Evolutionary conservation across 2,888 invertebrate genomes (phyloP).

Genomic region (Drosophila limbata): DNA sequence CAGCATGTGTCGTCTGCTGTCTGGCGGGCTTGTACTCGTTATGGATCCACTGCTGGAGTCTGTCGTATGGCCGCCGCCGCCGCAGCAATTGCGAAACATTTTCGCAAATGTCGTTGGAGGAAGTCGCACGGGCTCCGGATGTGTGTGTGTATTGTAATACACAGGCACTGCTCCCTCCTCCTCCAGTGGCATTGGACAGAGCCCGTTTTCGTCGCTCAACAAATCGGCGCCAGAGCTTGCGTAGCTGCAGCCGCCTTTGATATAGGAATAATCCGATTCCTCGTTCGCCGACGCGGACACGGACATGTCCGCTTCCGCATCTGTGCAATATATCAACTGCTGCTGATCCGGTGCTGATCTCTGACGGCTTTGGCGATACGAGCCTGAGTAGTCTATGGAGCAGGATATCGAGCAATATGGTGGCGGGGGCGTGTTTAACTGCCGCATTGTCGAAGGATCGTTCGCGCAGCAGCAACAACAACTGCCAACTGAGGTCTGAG

Average conservation of each 20-base stretch:
- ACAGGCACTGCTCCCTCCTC: slow-evolving; percentile 7
- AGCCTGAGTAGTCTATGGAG: slow-evolving; percentile 62
- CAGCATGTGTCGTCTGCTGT: slow-evolving; percentile 42
- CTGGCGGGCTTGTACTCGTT: slow-evolving; percentile 21
- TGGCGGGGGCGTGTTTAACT: slow-evolving; percentile 61
- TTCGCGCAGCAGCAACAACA: slow-evolving; percentile 43
- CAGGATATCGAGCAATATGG: slow-evolving; percentile 64
- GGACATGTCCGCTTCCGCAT: slow-evolving; percentile 16
- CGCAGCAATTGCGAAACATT: slow-evolving; percentile 82
- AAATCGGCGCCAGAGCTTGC: slow-evolving; percentile 80
- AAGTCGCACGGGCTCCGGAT: slow-evolving; percentile 21
- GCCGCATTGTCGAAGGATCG: slow-evolving; percentile 48
- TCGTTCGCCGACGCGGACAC: slow-evolving; percentile 34
- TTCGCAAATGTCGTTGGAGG: slow-evolving; percentile 53
- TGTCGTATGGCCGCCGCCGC: slow-evolving; percentile 59
- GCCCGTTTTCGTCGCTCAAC: slow-evolving; percentile 72
- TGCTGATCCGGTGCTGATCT: slow-evolving; percentile 45
- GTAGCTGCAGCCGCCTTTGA: slow-evolving; percentile 76
- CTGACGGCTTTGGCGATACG: slow-evolving; percentile 36
- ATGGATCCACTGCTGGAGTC: slow-evolving; percentile 64
- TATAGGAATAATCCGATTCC: slow-evolving; percentile 61
- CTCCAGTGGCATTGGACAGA: slow-evolving; percentile 10
- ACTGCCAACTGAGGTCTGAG: slow-evolving; percentile 50
- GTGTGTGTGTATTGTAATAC: slow-evolving; percentile 6
- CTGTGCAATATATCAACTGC: slow-evolving; percentile 17